phyloP scores from a whole-genome alignment of 37 sponge, comb jelly and placozoan species.

The Tethya wilhelma region DNA sequence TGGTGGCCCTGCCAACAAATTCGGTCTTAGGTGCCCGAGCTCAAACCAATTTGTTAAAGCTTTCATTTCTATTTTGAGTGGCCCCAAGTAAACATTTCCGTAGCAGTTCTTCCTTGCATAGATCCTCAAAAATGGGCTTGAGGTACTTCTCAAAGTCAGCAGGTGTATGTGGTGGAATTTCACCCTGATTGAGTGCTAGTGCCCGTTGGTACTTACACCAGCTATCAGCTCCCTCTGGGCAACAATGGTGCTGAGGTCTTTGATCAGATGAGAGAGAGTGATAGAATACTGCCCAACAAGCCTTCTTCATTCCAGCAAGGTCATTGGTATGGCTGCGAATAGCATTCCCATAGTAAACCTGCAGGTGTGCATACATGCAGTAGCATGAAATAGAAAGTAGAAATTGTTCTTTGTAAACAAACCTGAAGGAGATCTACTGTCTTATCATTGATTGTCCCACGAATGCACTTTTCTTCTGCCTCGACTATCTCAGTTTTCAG shows the following conservation, averaged over 20 bases:
- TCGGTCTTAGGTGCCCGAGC: background rate
- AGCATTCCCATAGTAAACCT: conserved; percentile 42
- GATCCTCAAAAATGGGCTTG: conserved; percentile 9
- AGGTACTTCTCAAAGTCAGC: conserved; percentile 22
- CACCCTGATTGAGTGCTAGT: conserved; percentile 4
- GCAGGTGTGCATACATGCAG: background rate
- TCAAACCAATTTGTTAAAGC: conserved; percentile 6
- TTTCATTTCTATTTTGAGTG: conserved; percentile 14
- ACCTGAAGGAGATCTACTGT: conserved; percentile 7
- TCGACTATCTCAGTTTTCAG: too few species aligned
- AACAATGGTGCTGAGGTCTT: conserved; percentile 29
- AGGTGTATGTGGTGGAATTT: conserved; percentile 17
- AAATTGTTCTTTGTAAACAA: background rate
- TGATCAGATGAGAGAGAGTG: conserved; percentile 39
- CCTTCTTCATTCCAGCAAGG: conserved; percentile 24
- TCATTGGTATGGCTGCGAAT: conserved; percentile 29
- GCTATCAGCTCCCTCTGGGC: conserved; percentile 17
- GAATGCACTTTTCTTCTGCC: conserved; percentile 2
- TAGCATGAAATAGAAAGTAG: background rate
- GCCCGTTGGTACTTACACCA: conserved; percentile 40
- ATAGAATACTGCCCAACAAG: conserved; percentile 47
- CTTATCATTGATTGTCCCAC: conserved; percentile 10
- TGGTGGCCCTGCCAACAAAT: conserved; percentile 1
- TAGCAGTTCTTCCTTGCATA: conserved; percentile 27
- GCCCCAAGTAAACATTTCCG: conserved; percentile 4